These are phyloP conservation scores for Carcharodon carcharias DNA, from an alignment of 2,797 vertebrate genomes.

Conservation along the genomic window DNA sequence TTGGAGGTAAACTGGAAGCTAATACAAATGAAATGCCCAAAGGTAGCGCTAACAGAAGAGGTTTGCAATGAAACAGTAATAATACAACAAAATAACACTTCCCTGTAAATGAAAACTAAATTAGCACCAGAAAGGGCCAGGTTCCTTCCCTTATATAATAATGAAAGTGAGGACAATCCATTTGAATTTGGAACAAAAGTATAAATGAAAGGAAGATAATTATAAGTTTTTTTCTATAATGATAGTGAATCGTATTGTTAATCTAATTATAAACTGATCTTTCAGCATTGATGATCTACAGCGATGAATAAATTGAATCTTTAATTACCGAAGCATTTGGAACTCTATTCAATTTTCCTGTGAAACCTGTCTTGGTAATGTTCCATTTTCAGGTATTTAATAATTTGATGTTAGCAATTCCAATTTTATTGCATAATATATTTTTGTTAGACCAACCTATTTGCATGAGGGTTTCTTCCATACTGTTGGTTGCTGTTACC, in stretches of 20 bases:
- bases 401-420: background rate
- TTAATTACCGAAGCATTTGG: background rate
- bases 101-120: background rate
- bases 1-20: background rate
- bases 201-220: background rate
- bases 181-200: background rate
- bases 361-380: background rate
- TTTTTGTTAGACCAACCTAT: slow-evolving; percentile 65
- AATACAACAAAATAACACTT: background rate
- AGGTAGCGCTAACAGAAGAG: background rate
- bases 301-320: background rate
- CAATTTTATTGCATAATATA: background rate
- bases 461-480: slow-evolving; percentile 94
- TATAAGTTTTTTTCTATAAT: background rate
- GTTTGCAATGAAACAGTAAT: background rate
- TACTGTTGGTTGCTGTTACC: slow-evolving; percentile 95
- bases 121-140: background rate
- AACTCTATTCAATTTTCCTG: background rate
- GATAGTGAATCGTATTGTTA: background rate
- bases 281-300: background rate
- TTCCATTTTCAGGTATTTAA: background rate
- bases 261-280: background rate
- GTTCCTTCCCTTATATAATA: too few species aligned
- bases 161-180: background rate
- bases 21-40: background rate